Base-by-base conservation (phyloP, 1,140 invertebrate genomes). In the Leptopilina clavipes region DNA sequence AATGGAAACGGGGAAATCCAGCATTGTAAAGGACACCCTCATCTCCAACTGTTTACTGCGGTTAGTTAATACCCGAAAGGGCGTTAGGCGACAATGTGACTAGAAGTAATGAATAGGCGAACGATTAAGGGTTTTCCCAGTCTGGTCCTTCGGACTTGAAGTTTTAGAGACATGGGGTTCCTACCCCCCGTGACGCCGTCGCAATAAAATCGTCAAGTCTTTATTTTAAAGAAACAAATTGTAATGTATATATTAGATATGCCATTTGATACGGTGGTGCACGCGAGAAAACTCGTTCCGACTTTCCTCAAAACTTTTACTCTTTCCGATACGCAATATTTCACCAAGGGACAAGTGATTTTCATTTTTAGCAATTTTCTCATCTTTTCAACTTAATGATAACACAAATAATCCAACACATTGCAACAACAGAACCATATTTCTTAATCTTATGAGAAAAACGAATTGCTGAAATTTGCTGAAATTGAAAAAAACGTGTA, bases 1-100 rank as follows among this genome's bases (percentile, higher is more conserved):
- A 31, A 65, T 14, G 14, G 1, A 6, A 65, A 65, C 14, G 22
- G 59, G 59, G 11, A 65, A 65, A 65, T 31, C 59, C 59, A 65
- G 59, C 59, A 65, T 65, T 65, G 25, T 52, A 65, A 65, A 11
- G 22, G 22, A 65, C 59, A 65, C 59, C 59, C 59, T 65, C 59
- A 65, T 25, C 59, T 65, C 22, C 25, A 65, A 65, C 48, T 81
- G 79, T 81, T 81, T 81, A 81, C 76, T 75, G 75, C 72, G 76
- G 79, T 78, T 81, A 76, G 74, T 81, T 81, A 81, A 81, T 81
- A 78, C 79, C 76, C 48, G 70, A 59, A 81, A 81, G 75, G 76
- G 74, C 65, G 79, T 70, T 56, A 65, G 45, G 18, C 43, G 74
- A 79, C 76, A 70, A 77, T 19, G 17, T 65, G 59, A 65, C 59